Percentiles rank a stretch among this genome's conserved stretches.
phyloP scores from a whole-genome alignment of 2,888 invertebrate species.

The Catocala nupta region DNA sequence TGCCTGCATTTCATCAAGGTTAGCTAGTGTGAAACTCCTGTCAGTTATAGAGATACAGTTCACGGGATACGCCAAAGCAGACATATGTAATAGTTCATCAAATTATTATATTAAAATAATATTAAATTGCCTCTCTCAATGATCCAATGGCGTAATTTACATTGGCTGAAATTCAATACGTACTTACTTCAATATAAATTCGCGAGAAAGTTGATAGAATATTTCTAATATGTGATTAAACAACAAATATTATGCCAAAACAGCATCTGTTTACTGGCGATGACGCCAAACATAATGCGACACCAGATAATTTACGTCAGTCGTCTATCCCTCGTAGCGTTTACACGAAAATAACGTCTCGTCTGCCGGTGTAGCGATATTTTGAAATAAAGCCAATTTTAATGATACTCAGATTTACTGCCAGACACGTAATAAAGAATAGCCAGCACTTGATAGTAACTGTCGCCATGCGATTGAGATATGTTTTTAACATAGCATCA shows the following conservation, averaged over 20 bases:
- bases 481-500: not conserved
- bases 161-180: too few species aligned
- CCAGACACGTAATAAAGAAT: conserved; percentile 9
- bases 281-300: conserved; percentile 28
- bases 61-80: too few species aligned
- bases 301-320: conserved; percentile 30
- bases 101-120: too few species aligned
- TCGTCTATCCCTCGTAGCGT: conserved; percentile 14
- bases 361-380: conserved; percentile 11
- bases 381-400: conserved; percentile 44
- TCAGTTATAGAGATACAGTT: too few species aligned
- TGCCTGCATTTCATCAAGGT: too few species aligned
- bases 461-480: conserved; percentile 16
- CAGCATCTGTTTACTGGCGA: conserved; percentile 27
- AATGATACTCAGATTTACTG: conserved; percentile 20
- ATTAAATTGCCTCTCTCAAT: too few species aligned
- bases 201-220: not conserved
- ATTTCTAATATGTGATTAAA: not conserved
- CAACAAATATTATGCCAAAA: conserved; percentile 25
- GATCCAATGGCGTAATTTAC: too few species aligned
- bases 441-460: conserved; percentile 14
- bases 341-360: conserved; percentile 27
- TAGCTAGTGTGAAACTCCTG: too few species aligned
- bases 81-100: too few species aligned
- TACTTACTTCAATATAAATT: not conserved